Conservation (phyloP, 2,797 vertebrate genomes). For the Harpagifer antarcticus region DNA sequence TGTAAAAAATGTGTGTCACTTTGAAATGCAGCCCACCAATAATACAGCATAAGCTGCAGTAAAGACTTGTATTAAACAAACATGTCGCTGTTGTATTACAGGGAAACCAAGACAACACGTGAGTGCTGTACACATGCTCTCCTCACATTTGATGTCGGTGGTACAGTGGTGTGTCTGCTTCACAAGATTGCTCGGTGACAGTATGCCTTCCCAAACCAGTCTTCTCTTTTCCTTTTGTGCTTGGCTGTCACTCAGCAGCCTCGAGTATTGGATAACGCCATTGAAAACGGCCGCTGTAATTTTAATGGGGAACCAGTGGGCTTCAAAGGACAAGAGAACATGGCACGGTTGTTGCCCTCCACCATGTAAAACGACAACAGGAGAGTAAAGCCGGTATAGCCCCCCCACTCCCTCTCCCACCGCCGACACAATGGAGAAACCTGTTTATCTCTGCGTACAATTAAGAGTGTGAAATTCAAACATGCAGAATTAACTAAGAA, state of each 20-base stretch:
- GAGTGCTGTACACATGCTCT: slow-evolving; percentile 33
- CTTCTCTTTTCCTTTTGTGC: slow-evolving; percentile 65
- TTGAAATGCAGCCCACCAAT: slow-evolving; percentile 37
- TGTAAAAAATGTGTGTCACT: slow-evolving; percentile 33
- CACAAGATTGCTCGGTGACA: slow-evolving; percentile 61
- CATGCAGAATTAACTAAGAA: slow-evolving; percentile 85
- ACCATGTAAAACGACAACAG: slow-evolving; percentile 65
- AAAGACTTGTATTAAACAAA: slow-evolving; percentile 24
- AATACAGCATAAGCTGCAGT: slow-evolving; percentile 25
- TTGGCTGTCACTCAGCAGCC: slow-evolving; percentile 75
- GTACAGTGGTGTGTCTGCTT: slow-evolving; percentile 52
- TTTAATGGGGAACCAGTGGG: slow-evolving; percentile 74
- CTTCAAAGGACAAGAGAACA: slow-evolving; percentile 76
- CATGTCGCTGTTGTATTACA: slow-evolving; percentile 21
- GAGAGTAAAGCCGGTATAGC: slow-evolving; percentile 52
- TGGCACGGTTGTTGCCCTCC: slow-evolving; percentile 72
- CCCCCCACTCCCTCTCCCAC: slow-evolving; percentile 42
- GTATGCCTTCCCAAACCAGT: slow-evolving; percentile 52
- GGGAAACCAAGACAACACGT: slow-evolving; percentile 12
- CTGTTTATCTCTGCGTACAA: slow-evolving; percentile 84
- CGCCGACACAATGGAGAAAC: slow-evolving; percentile 73
- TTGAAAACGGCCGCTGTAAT: slow-evolving; percentile 74
- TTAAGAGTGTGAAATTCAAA: slow-evolving; percentile 87
- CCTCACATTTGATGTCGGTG: slow-evolving; percentile 39
- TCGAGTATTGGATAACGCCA: slow-evolving; percentile 78